A percentile compares a stretch with the other conserved stretches of the same genome.
phyloP scores from a whole-genome alignment of 2,113 vertebrate species.

The Vanacampus margaritifer region DNA sequence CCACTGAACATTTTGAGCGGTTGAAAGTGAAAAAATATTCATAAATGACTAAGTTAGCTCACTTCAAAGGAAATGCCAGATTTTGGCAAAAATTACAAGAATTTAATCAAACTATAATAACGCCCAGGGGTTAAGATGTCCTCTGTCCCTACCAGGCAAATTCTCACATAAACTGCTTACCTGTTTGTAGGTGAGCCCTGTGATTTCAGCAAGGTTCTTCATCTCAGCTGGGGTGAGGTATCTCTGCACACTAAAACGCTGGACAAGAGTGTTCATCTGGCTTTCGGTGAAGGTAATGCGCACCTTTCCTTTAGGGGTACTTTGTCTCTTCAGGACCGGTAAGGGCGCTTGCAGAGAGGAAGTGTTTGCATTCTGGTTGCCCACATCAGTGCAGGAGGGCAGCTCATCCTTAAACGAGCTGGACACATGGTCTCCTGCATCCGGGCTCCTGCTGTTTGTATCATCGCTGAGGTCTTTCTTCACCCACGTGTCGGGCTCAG shows the following conservation, averaged over 20 bases:
- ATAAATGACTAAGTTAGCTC: too few relatives aligned
- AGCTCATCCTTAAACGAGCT: slow-evolving; percentile 25
- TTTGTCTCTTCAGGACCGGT: slow-evolving; percentile 3
- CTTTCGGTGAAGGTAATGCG: slow-evolving; percentile 71
- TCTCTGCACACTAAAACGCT: slow-evolving; percentile 73
- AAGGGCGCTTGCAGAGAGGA: background rate
- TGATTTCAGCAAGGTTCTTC: slow-evolving; percentile 68
- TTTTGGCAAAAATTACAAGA: too few relatives aligned
- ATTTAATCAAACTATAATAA: too few relatives aligned
- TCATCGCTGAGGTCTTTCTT: slow-evolving; percentile 21
- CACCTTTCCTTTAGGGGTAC: slow-evolving; percentile 61
- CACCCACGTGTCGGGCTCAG: slow-evolving; percentile 36
- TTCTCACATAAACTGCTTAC: slow-evolving; percentile 36
- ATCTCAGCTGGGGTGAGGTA: slow-evolving; percentile 80
- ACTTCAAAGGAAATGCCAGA: too few relatives aligned
- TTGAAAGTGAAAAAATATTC: too few relatives aligned
- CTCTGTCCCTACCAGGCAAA: background rate
- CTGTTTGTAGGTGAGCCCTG: slow-evolving; percentile 80
- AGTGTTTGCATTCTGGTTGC: background rate
- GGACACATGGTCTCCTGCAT: slow-evolving; percentile 18
- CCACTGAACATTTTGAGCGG: too few relatives aligned
- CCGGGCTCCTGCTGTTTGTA: slow-evolving; percentile 14
- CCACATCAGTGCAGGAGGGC: rapidly evolving
- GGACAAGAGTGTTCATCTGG: slow-evolving; percentile 73
- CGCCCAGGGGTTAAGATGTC: background rate